Conservation (phyloP, 2,888 invertebrate species). For the Meandrusa payeni region DNA sequence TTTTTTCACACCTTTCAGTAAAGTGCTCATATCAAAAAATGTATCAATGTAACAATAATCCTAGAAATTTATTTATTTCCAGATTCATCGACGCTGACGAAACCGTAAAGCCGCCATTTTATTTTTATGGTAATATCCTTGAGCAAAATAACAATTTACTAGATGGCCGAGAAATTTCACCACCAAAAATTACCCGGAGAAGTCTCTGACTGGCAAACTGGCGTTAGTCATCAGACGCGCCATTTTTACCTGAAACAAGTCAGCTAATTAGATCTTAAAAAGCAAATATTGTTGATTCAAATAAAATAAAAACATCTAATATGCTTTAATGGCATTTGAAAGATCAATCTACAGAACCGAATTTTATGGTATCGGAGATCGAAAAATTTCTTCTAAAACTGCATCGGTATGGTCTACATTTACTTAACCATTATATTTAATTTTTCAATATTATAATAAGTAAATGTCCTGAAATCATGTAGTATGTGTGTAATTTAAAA, state of each 20-base stretch:
- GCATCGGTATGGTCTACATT: too few relatives aligned
- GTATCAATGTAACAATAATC: too few relatives aligned
- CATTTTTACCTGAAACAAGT: conserved; percentile 12
- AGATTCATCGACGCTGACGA: conserved; percentile 66
- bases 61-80: conserved; percentile 32
- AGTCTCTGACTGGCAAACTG: conserved; percentile 41
- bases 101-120: conserved; percentile 61
- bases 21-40: too few relatives aligned
- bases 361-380: conserved; percentile 28
- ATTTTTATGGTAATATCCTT: conserved; percentile 52
- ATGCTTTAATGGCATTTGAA: too few relatives aligned
- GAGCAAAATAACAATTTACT: conserved; percentile 61
- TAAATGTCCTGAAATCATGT: too few relatives aligned
- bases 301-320: too few relatives aligned
- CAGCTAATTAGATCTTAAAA: conserved; percentile 3
- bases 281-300: not conserved
- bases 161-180: conserved; percentile 43
- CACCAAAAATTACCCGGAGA: conserved; percentile 32
- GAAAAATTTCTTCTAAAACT: too few relatives aligned
- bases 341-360: conserved; percentile 27
- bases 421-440: too few relatives aligned
- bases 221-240: conserved; percentile 5
- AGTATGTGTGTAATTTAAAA: too few relatives aligned
- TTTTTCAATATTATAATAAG: not conserved
- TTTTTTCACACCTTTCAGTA: too few relatives aligned